Evolutionary conservation across 1,140 invertebrate genomes (phyloP).

Genomic region (Zaprionus ornatus): DNA sequence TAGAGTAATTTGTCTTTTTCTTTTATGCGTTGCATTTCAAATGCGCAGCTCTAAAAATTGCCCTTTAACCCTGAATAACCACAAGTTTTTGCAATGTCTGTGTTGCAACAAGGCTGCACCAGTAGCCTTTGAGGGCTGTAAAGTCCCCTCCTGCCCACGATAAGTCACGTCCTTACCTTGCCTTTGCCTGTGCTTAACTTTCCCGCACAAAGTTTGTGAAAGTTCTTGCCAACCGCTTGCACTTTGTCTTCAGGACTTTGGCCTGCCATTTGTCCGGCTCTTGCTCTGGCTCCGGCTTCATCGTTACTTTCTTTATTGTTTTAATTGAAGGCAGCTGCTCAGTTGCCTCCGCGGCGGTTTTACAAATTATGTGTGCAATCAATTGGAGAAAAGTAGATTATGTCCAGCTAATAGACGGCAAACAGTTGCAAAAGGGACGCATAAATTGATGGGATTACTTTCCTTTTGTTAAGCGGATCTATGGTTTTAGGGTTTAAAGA

Average conservation of each 20-base stretch:
- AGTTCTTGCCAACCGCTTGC: conserved; percentile 42
- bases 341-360: conserved; percentile 16
- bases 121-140: conserved; percentile 4
- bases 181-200: conserved; percentile 13
- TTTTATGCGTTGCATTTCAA: not conserved
- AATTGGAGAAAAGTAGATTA: conserved; percentile 37
- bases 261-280: conserved; percentile 7
- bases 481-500: not conserved
- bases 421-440: not conserved
- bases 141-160: conserved; percentile 20
- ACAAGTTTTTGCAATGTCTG: not conserved
- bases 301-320: conserved; percentile 36
- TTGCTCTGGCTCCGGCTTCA: not conserved
- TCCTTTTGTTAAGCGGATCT: not conserved
- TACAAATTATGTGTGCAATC: conserved; percentile 49
- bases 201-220: conserved; percentile 39
- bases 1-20: conserved; percentile 15
- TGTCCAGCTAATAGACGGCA: conserved; percentile 11
- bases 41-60: conserved; percentile 14
- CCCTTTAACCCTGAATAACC: conserved; percentile 13
- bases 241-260: conserved; percentile 31
- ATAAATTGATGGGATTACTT: not conserved
- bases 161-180: not conserved
- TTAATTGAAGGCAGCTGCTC: conserved; percentile 57
- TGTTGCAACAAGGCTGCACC: not conserved